Conservation (phyloP, 2,888 invertebrate species). For the Sialis lutaria region DNA sequence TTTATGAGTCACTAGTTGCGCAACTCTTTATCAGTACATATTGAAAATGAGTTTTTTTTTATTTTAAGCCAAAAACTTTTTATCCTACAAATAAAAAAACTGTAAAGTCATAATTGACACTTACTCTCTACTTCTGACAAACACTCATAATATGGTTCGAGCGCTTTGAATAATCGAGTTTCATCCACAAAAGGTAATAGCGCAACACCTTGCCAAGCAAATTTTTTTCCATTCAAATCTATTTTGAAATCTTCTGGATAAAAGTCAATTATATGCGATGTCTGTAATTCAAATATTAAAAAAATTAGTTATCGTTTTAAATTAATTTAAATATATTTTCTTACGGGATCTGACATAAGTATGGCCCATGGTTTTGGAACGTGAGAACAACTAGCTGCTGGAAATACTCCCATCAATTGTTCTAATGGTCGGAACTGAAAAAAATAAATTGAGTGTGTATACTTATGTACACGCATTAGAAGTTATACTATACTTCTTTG, state of each 20-base stretch:
- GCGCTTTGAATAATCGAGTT: slow-evolving; percentile 63
- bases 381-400: slow-evolving; percentile 88
- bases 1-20: too few relatives aligned
- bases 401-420: slow-evolving; percentile 99
- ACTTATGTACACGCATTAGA: too few relatives aligned
- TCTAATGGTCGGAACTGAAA: slow-evolving; percentile 86
- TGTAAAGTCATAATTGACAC: slow-evolving; percentile 10
- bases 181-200: slow-evolving; percentile 97
- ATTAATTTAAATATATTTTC: slow-evolving; percentile 12
- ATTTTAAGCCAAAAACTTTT: too few relatives aligned
- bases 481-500: too few relatives aligned
- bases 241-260: slow-evolving; percentile 96
- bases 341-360: slow-evolving; percentile 82
- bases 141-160: slow-evolving; percentile 60
- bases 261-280: slow-evolving; percentile 93
- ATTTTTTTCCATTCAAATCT: slow-evolving; percentile 97
- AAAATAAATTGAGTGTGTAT: too few relatives aligned
- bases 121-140: slow-evolving; percentile 72
- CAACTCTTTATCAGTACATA: too few relatives aligned
- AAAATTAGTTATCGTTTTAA: too few relatives aligned
- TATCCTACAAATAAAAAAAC: too few relatives aligned
- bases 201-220: slow-evolving; percentile 99
- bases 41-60: too few relatives aligned
- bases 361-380: slow-evolving; percentile 86
- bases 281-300: slow-evolving; percentile 28